Percentiles rank a stretch among this genome's conserved stretches.
phyloP scores from a whole-genome alignment of 2,888 invertebrate genomes.

The Zele albiditarsus region DNA sequence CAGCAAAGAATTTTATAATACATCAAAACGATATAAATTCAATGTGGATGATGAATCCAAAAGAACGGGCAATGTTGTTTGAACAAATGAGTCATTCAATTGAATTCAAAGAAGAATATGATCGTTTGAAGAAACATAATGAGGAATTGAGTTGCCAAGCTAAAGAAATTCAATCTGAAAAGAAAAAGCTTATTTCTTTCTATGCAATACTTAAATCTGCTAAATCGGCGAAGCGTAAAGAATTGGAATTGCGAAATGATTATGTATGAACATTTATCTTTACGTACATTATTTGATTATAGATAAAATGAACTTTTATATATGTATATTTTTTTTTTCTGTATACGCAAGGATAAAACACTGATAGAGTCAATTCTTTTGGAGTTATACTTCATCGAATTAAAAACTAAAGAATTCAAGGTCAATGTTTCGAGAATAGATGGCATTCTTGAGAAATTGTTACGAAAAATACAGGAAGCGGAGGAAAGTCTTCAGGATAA shows the following conservation, averaged over 20 bases:
- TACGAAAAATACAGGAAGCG: conserved; percentile 83
- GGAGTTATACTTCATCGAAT: conserved; percentile 92
- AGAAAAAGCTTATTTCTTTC: conserved; percentile 94
- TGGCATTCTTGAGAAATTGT: conserved; percentile 91
- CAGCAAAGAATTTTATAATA: conserved; percentile 89
- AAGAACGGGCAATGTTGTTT: conserved; percentile 94
- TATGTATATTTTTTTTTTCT: not conserved
- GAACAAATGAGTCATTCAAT: conserved; percentile 98
- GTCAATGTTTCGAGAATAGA: conserved; percentile 91
- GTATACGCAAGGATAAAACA: conserved; percentile 80
- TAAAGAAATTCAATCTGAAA: conserved; percentile 95
- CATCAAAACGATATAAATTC: conserved; percentile 98
- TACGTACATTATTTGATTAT: not conserved
- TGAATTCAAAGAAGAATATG: conserved; percentile 92
- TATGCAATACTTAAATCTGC: conserved; percentile 77
- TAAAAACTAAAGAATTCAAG: conserved; percentile 86
- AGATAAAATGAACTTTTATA: not conserved
- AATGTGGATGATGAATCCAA: conserved; percentile 98
- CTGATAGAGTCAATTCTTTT: conserved; percentile 84
- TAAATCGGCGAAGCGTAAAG: not conserved
- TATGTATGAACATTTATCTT: not conserved
- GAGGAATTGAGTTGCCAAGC: conserved; percentile 94
- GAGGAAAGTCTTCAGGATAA: not conserved
- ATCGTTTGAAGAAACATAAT: conserved; percentile 87
- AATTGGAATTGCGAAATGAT: not conserved